Conservation (phyloP, 2,113 vertebrate genomes). For the Bucco capensis region DNA sequence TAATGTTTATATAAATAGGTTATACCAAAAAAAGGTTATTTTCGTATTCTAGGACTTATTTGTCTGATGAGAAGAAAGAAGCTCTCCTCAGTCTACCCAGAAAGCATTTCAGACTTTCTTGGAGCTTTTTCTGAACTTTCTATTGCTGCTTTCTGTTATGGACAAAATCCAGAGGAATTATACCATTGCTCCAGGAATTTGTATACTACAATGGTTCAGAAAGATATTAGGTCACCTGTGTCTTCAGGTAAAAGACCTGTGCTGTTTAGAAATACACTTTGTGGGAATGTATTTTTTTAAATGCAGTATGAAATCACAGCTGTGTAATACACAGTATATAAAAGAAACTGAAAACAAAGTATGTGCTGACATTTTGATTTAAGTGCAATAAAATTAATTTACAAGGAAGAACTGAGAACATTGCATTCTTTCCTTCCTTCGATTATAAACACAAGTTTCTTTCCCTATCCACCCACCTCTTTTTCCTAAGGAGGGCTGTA, state of each 20-base stretch:
- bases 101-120: neutral
- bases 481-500: neutral
- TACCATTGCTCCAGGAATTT: neutral
- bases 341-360: conserved; percentile 57
- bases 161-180: neutral
- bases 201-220: neutral
- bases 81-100: neutral
- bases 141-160: neutral
- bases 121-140: neutral
- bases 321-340: neutral
- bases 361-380: conserved; percentile 61
- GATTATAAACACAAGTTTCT: neutral
- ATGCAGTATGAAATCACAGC: conserved; percentile 24
- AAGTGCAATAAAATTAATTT: conserved; percentile 64
- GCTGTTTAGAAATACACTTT: conserved; percentile 29
- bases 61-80: neutral
- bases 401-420: conserved; percentile 37
- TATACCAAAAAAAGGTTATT: neutral
- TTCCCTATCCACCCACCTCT: neutral
- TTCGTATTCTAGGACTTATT: neutral
- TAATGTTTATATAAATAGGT: neutral
- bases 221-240: neutral
- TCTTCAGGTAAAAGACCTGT: neutral
- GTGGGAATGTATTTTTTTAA: conserved; percentile 10
- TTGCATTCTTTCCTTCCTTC: conserved; percentile 36